Evolutionary conservation across 2,113 vertebrate species (phyloP), one percentile per base, ranked within the genome.

Genomic region (Chinchilla lanigera): DNA sequence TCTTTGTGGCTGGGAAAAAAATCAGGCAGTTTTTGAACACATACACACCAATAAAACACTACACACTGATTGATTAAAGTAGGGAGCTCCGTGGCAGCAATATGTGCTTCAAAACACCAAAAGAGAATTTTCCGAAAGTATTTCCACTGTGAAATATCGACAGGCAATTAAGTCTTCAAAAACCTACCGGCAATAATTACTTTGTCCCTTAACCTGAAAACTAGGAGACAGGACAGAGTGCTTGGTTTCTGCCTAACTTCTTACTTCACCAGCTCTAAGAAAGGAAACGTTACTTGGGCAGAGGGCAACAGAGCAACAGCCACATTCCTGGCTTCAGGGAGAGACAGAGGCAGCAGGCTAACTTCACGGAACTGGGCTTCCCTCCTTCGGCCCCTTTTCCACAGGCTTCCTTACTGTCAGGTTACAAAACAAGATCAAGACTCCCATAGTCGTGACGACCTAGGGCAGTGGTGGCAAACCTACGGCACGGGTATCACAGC

Each of bases 201-300:
- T 94, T 78, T 71, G 38, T 83, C 65, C 75, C 41, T 61, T 95
- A 77, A 90, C 82, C 81, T 82, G 56, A 88, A 77, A 95, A 52
- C 81, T 82, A 35, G 33, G 44, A 86, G 84, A 69, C 10, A 84
- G 75, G 85, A 19, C 85, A 94, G 89, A 93, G 75, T 71, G 30
- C 54, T 86, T 71, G 69, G 47, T 69, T 91, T 89, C 73, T n/a
- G 13, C 19, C 73, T 50, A 86, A 77, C 20, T 47, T 60, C 61
- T 93, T 83, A 58, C 86, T 89, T 94, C 20, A 86, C 44, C 41
- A 65, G 85, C 73, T 60, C 86, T 67, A 60, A 94, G 96, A 85
- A 90, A 96, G 50, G 90, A 60, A 88, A 41, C 63, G 2, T 95
- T 93, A 44, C n/a, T 95, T 50, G 90, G 63, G 88, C 38, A 94